Percentiles rank a stretch among this genome's conserved stretches.
Conservation (phyloP, 2,113 vertebrate species). For the Microtus montanus region DNA sequence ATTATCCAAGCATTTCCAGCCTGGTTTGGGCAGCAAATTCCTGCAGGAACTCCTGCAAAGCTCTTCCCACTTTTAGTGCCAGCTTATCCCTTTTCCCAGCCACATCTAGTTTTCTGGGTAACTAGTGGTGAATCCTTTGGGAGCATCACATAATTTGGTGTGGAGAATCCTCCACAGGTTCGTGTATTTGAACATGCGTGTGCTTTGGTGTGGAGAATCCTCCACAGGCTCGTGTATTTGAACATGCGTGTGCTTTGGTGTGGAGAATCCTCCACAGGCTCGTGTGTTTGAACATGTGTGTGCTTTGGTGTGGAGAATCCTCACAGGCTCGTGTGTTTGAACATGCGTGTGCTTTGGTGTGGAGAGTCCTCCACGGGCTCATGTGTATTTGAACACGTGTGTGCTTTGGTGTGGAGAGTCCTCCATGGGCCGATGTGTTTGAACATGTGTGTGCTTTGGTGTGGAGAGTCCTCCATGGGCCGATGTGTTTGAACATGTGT, state of each 20-base stretch:
- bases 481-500: too few relatives aligned
- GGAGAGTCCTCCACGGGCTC: accelerated
- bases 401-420: not conserved
- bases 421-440: accelerated
- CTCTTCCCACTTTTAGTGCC: not conserved
- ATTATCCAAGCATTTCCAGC: not conserved
- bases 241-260: too few relatives aligned
- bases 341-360: not conserved
- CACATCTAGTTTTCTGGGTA: not conserved
- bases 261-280: too few relatives aligned
- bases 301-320: too few relatives aligned
- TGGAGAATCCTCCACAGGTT: not conserved
- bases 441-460: not conserved
- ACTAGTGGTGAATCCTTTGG: not conserved
- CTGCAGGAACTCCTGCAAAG: accelerated
- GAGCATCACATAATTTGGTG: not conserved
- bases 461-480: not conserved
- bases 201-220: not conserved
- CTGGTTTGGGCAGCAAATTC: not conserved
- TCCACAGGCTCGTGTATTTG: not conserved
- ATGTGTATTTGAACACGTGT: too few relatives aligned
- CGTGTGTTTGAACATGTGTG: too few relatives aligned
- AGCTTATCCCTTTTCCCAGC: not conserved
- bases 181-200: too few relatives aligned
- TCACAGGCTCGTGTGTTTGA: too few relatives aligned